Percentiles rank a stretch among this genome's conserved stretches.
Conservation (phyloP, 2,113 vertebrate genomes). For the Aegithalos caudatus region DNA sequence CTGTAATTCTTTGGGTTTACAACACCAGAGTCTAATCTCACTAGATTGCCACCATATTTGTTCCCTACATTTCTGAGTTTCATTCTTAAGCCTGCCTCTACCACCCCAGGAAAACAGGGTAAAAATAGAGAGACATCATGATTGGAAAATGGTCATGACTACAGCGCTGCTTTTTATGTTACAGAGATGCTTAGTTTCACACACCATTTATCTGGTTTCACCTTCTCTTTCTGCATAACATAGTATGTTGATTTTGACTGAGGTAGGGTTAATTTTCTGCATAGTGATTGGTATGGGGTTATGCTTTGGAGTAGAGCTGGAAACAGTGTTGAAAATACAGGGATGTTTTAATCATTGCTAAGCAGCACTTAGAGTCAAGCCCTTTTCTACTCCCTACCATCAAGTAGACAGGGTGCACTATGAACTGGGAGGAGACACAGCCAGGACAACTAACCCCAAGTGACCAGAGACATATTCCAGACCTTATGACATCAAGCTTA, state of each 20-base stretch:
- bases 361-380: not conserved
- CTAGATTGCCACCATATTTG: not conserved
- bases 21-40: not conserved
- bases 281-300: not conserved
- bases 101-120: not conserved
- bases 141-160: not conserved
- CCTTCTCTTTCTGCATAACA: not conserved
- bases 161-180: not conserved
- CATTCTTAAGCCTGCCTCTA: not conserved
- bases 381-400: not conserved
- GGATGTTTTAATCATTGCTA: not conserved
- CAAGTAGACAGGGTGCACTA: accelerated
- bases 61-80: not conserved
- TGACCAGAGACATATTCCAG: not conserved
- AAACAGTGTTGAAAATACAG: not conserved
- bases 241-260: not conserved
- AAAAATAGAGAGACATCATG: not conserved
- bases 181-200: not conserved
- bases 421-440: not conserved
- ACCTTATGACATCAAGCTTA: not conserved
- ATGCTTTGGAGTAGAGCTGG: not conserved
- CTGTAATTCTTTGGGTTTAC: not conserved
- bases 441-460: not conserved
- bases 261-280: not conserved
- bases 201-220: not conserved